These are phyloP conservation scores for Rhombomys opimus DNA, from an alignment of 2,113 vertebrate species.

Conservation along the genomic window DNA sequence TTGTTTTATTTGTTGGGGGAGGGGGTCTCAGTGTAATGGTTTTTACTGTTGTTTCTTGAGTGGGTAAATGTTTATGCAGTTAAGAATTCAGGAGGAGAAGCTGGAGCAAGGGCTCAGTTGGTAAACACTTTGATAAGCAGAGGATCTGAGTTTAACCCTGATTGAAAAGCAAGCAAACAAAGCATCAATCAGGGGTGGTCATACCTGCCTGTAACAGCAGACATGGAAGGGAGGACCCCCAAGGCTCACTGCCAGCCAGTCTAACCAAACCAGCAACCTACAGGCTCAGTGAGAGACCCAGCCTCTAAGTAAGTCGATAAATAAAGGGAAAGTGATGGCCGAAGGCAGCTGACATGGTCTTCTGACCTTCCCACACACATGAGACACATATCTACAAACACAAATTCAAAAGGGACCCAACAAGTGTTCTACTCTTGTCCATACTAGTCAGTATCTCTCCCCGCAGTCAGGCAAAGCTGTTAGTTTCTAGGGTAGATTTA, in stretches of 20 bases:
- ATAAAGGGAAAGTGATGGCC: not conserved
- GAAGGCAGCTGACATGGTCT: not conserved
- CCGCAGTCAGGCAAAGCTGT: not conserved
- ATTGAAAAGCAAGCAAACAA: not conserved
- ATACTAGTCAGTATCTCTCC: not conserved
- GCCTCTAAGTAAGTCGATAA: no score
- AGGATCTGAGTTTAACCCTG: not conserved
- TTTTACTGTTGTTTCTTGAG: not conserved
- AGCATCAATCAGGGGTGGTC: not conserved
- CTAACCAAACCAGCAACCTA: not conserved
- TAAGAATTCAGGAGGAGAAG: not conserved
- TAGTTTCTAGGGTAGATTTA: not conserved
- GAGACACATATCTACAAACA: not conserved
- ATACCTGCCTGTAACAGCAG: not conserved
- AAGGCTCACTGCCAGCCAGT: not conserved
- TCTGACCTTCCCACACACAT: not conserved
- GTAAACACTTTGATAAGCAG: not conserved
- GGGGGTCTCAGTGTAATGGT: not conserved
- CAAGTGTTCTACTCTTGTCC: not conserved
- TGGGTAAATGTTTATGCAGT: not conserved
- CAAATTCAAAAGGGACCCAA: not conserved
- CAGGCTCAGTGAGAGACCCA: not conserved
- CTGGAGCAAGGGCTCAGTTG: not conserved
- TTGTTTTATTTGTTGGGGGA: not conserved
- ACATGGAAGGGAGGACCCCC: rapidly evolving